Evolutionary conservation across 2,888 invertebrate species (phyloP), one percentile per base, ranked within the genome.

Genomic region (Drosophila meridionalis): DNA sequence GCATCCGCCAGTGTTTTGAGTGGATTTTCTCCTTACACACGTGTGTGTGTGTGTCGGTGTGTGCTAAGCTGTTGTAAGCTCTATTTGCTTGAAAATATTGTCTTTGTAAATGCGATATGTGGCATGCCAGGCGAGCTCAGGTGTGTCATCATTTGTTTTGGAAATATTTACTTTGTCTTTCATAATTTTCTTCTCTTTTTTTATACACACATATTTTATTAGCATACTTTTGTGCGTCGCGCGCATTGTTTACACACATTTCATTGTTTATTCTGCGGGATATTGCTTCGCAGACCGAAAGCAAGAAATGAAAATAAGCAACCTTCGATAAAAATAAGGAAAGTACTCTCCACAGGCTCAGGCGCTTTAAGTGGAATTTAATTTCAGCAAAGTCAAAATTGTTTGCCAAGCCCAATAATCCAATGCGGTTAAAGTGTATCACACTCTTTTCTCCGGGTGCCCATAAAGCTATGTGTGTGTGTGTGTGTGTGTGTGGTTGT

Each of bases 381-480:
- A 87, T 74, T 84, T 76, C 76, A 69, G 73, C 62, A 67, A 79
- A 84, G 80, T 76, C 73, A 74, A 82, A 80, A 69, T 76, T 72
- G 69, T 80, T 63, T 84, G 64, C 71, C 71, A 78, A 74, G 72
- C 65, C 74, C 72, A 77, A 79, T 73, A 87, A 83, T 84, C 82
- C 82, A 87, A 82, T 84, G 86, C 55, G 82, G 80, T 64, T 80
- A 65, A 78, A 79, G 69, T 58, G 68, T 50, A 62, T 75, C 56
- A 50, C 63, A 47, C 47, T 43, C 71, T 53, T 42, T 53, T 6
- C 20, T 11, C 40, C 36, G 58, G 42, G 20, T 40, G 58, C 34
- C n/a, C 40, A n/a, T 42, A 14, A 7, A 40, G 40, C 32, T 30
- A 12, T 56, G 28, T 65, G 38, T 36, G n/a, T 38, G 42, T 36